These are phyloP conservation scores for Cuculus canorus DNA, from an alignment of 2,797 vertebrate genomes.

Conservation along the genomic window DNA sequence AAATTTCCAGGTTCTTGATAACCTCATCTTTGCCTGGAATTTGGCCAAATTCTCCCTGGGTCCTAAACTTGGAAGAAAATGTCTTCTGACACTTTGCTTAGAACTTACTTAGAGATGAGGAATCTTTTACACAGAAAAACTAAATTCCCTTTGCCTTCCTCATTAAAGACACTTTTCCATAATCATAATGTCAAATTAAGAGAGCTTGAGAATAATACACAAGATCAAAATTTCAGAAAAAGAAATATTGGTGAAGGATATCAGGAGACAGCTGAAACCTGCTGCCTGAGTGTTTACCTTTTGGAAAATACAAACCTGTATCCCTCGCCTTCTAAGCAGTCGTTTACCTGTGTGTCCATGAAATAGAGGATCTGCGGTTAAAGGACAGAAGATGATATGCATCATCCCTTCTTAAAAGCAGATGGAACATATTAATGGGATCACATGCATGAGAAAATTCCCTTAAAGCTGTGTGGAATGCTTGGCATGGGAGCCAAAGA, in stretches of 20 bases:
- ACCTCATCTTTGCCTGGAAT: background rate
- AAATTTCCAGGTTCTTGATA: background rate
- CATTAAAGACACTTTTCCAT: background rate
- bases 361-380: background rate
- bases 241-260: background rate
- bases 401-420: background rate
- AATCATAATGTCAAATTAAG: background rate
- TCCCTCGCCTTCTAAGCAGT: background rate
- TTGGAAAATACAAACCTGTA: background rate
- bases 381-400: background rate
- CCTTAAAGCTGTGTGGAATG: background rate
- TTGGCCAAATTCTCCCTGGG: background rate
- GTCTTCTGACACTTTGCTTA: background rate
- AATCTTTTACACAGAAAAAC: background rate
- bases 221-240: background rate
- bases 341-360: background rate
- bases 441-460: background rate
- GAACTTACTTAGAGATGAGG: background rate
- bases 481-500: background rate
- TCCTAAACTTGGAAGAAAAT: background rate
- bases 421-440: background rate
- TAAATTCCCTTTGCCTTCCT: background rate
- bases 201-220: background rate
- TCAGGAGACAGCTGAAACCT: background rate
- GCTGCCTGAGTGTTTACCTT: background rate